Base-by-base conservation (phyloP, 1,140 invertebrate species). In the Ips typographus region DNA sequence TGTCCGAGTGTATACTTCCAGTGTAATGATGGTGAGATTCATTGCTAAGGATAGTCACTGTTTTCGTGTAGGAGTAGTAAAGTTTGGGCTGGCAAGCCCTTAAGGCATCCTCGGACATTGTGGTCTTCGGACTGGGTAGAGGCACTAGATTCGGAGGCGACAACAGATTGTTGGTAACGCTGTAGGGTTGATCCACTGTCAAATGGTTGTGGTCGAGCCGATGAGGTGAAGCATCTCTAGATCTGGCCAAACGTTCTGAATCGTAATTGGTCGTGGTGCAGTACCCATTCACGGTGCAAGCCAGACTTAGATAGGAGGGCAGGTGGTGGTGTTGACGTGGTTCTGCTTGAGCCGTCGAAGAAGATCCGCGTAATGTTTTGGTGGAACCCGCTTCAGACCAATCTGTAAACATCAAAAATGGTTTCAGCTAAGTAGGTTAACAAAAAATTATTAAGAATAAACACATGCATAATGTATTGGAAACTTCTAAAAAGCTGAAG, bases 251-350 rank as follows among this genome's bases (percentile, higher is more conserved):
- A 3, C 86, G 80, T 70, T 85, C 89, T 1, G 90, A 90, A 77
- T 92, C 89, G 84, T 94, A 94, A 66, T 91, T 91, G 6, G 89
- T 93, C 55, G 91, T 85, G 74, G 90, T 91, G 0, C 90, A 91
- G 78, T 96, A 96, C 5, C 94, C 94, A 82, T 91, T 94, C 40
- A 95, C 92, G 22, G 92, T 93, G 78, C 94, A 94, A 58, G 94
- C 92, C 59, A 96, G 82, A 76, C 90, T 91, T 53, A 96, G 81
- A 79, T 96, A 96, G 62, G 92, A 94, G 0, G 93, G 94, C 76
- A 80, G 57, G 65, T 75, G 72, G 44, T 73, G 71, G 36, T 72
- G 68, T 40, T 68, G 40, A 37, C 63, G 63, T 44, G 53, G 70
- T 67, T 73, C 7, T 72, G 72, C 5, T 73, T 75, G 37, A 69